phyloP scores from a whole-genome alignment of 2,888 invertebrate species.

The Phyto melanocephala region DNA sequence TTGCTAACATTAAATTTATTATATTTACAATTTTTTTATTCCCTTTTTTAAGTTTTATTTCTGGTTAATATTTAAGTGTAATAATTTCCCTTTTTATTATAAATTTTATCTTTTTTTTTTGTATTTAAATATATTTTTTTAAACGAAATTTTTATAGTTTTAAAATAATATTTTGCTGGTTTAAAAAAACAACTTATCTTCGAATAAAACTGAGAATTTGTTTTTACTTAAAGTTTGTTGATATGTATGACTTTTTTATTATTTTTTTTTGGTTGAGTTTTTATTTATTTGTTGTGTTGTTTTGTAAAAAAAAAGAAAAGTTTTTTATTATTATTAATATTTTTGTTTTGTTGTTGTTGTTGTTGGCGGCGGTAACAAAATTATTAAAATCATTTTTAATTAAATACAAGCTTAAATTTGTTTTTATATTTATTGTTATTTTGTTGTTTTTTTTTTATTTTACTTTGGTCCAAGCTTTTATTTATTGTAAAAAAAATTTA shows the following conservation, averaged over 20 bases:
- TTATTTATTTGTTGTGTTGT: neutral
- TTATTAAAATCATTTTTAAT: slow-evolving; percentile 13
- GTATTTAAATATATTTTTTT: neutral
- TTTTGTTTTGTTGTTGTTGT: neutral
- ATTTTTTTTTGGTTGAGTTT: neutral
- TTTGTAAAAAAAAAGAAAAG: too few relatives aligned
- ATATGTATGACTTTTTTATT: slow-evolving; percentile 42
- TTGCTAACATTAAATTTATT: neutral
- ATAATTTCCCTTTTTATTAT: slow-evolving; percentile 61
- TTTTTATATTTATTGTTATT: slow-evolving; percentile 21
- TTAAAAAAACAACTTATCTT: slow-evolving; percentile 23
- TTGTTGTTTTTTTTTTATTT: slow-evolving; percentile 27
- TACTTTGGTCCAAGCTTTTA: slow-evolving; percentile 59
- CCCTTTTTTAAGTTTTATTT: slow-evolving; percentile 31
- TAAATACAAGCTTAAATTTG: slow-evolving; percentile 2
- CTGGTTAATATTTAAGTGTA: slow-evolving; percentile 61
- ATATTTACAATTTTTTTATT: slow-evolving; percentile 45
- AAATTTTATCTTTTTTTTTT: slow-evolving; percentile 4
- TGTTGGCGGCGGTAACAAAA: slow-evolving; percentile 3
- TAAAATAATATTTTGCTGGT: slow-evolving; percentile 4
- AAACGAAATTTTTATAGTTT: slow-evolving; percentile 2
- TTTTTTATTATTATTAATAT: too few relatives aligned
- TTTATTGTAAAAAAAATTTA: slow-evolving; percentile 23
- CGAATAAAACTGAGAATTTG: slow-evolving; percentile 21
- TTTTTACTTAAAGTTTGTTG: slow-evolving; percentile 58